These are phyloP conservation scores for Syngnathus floridae DNA, from an alignment of 2,113 vertebrate species.

Conservation along the genomic window DNA sequence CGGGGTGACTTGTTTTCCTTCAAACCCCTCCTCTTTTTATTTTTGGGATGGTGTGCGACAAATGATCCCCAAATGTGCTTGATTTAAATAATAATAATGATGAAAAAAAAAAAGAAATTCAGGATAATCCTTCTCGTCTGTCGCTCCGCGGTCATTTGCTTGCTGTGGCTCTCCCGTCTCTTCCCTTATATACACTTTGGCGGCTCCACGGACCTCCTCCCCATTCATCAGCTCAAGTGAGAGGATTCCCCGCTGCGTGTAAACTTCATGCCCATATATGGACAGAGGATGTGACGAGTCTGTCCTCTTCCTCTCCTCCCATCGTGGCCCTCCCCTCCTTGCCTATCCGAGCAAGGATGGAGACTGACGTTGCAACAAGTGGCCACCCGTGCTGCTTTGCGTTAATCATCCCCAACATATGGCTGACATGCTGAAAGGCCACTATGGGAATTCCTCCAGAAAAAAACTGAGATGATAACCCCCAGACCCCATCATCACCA, in stretches of 20 bases:
- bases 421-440: not conserved
- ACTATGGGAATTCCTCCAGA: not conserved
- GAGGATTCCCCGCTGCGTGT: conserved; percentile 92
- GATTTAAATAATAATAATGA: not conserved
- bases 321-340: conserved; percentile 28
- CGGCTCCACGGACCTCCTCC: conserved; percentile 81
- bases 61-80: conserved; percentile 59
- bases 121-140: conserved; percentile 57
- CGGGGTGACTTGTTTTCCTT: conserved; percentile 27
- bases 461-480: not conserved
- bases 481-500: too few relatives aligned
- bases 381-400: conserved; percentile 23
- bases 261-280: conserved; percentile 97
- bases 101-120: conserved; percentile 36
- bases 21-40: conserved; percentile 33
- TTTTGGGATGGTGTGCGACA: conserved; percentile 32
- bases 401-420: not conserved
- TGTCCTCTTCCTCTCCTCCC: conserved; percentile 54
- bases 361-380: conserved; percentile 79
- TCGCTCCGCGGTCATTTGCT: conserved; percentile 68
- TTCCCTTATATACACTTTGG: conserved; percentile 83
- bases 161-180: conserved; percentile 72
- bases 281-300: conserved; percentile 95
- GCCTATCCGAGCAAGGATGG: conserved; percentile 65
- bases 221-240: conserved; percentile 92